These are phyloP conservation scores for Actinia equina DNA, from an alignment of 64 coral and sea anemone genomes.

Conservation along the genomic window DNA sequence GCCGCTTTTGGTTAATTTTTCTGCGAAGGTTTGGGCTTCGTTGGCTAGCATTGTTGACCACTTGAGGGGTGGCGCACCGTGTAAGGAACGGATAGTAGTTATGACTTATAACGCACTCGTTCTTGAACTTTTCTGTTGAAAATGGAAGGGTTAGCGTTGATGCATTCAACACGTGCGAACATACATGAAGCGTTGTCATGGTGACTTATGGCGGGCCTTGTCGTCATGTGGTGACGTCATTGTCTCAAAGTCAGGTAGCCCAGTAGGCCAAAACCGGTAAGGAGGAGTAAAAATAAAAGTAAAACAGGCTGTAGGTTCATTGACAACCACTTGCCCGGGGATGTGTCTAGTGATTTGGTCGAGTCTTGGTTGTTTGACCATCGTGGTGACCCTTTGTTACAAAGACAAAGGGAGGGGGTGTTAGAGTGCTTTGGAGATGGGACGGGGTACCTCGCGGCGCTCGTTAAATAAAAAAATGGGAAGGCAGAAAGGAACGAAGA, in stretches of 20 bases:
- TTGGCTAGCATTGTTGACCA: conserved; percentile 76
- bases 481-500: too few species aligned
- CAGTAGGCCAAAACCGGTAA: conserved; percentile 25
- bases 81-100: conserved; percentile 97
- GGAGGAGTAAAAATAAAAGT: conserved; percentile 19
- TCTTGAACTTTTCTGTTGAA: conserved; percentile 81
- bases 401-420: neutral
- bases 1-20: conserved; percentile 54
- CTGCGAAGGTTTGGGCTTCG: conserved; percentile 80
- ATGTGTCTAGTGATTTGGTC: conserved; percentile 12
- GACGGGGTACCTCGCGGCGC: neutral
- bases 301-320: conserved; percentile 15
- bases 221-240: conserved; percentile 7
- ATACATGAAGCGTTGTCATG: neutral
- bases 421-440: neutral
- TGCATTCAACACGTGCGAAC: neutral
- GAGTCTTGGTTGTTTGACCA: conserved; percentile 16
- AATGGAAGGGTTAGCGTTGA: conserved; percentile 23
- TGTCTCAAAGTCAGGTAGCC: conserved; percentile 18
- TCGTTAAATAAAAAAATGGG: neutral
- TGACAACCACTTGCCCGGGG: conserved; percentile 6
- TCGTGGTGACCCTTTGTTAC: conserved; percentile 13
- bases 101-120: conserved; percentile 80
- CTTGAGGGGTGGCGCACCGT: conserved; percentile 71
- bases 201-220: conserved; percentile 10